Conservation (phyloP, 2,113 vertebrate species). For the Rhabdornis inornatus region DNA sequence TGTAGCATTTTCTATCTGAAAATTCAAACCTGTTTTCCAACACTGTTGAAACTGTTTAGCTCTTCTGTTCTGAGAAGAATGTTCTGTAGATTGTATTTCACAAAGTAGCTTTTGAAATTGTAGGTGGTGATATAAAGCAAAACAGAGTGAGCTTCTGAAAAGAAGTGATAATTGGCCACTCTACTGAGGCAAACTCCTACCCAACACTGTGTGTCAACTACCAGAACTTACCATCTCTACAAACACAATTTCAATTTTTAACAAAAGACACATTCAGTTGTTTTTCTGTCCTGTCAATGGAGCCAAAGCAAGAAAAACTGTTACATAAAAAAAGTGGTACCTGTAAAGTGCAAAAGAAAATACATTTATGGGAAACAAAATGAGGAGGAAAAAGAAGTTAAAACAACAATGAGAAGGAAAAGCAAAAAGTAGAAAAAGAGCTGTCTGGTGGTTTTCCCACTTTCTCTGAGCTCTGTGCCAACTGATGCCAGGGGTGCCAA, state of each 20-base stretch:
- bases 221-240: not conserved
- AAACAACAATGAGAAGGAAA: not conserved
- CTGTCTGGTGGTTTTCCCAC: not conserved
- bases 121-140: not conserved
- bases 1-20: not conserved
- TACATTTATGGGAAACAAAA: not conserved
- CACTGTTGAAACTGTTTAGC: not conserved
- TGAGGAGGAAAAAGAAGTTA: rapidly evolving
- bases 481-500: not conserved
- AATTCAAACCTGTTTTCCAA: not conserved
- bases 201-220: not conserved
- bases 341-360: not conserved
- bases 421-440: not conserved
- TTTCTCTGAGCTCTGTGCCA: not conserved
- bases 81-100: not conserved
- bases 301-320: not conserved
- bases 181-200: not conserved
- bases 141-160: not conserved
- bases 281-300: not conserved
- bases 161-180: not conserved
- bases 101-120: not conserved
- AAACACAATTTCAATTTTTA: not conserved
- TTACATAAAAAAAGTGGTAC: not conserved
- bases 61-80: not conserved
- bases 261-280: not conserved